These are phyloP conservation scores for Cydia fagiglandana DNA, from an alignment of 1,140 invertebrate genomes.

Conservation along the genomic window DNA sequence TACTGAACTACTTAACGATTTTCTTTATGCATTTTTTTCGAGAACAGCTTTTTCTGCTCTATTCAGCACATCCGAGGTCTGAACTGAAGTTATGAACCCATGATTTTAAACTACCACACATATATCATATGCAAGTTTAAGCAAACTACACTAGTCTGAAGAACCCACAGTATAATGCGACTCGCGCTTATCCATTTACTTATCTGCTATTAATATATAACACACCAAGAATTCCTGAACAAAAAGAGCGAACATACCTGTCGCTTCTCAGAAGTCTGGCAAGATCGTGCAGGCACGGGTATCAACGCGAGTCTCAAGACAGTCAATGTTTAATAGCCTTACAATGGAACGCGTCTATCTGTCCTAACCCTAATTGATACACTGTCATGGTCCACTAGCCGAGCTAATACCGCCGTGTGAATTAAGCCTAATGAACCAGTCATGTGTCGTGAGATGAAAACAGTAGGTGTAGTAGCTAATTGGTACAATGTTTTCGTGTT, in stretches of 20 bases:
- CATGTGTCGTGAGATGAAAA: not conserved
- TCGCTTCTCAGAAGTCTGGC: not conserved
- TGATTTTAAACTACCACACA: no score
- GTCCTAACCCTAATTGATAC: not conserved
- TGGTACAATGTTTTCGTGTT: not conserved
- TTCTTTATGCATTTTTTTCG: no score
- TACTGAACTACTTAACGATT: no score
- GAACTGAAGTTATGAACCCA: no score
- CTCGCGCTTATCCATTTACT: not conserved
- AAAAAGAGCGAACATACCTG: not conserved
- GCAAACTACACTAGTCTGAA: not conserved
- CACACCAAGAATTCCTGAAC: not conserved
- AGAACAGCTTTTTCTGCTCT: no score
- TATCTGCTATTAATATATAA: not conserved
- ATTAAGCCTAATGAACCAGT: slow-evolving; percentile 6
- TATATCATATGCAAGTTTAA: no score
- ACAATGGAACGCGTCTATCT: not conserved
- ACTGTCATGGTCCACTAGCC: not conserved
- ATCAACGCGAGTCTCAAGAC: not conserved
- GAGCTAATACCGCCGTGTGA: not conserved
- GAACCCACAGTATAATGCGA: not conserved
- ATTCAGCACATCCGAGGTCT: no score
- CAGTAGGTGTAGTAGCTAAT: not conserved
- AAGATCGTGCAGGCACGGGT: not conserved
- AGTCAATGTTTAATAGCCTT: slow-evolving; percentile 5